Percentiles rank a stretch among this genome's conserved stretches.
phyloP scores from a whole-genome alignment of 92 coral and sea anemone genomes.

The Metridium senile region DNA sequence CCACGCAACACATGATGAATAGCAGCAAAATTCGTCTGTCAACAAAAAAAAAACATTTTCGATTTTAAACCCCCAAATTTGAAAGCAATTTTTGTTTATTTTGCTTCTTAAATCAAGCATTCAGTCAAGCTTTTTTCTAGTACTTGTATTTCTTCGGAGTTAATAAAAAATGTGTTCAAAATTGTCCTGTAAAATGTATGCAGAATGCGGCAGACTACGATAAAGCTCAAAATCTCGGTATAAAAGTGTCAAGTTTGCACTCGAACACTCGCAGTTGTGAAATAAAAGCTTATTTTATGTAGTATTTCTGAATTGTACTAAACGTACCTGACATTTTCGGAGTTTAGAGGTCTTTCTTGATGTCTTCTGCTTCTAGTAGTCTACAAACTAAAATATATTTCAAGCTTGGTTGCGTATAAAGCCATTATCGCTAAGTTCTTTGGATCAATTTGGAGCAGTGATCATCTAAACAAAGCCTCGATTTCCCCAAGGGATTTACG shows the following conservation, averaged over 20 bases:
- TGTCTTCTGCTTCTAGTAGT: background rate
- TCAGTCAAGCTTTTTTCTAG: background rate
- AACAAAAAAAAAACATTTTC: too few relatives aligned
- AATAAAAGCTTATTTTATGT: too few relatives aligned
- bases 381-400: background rate
- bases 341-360: background rate
- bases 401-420: background rate
- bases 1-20: too few relatives aligned
- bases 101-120: background rate
- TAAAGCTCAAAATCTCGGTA: background rate
- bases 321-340: background rate
- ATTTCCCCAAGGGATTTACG: background rate
- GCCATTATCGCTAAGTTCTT: slow-evolving; percentile 13
- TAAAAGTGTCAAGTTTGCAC: too few relatives aligned
- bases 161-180: background rate
- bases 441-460: background rate
- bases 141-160: background rate
- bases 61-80: too few relatives aligned
- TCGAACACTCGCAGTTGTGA: too few relatives aligned
- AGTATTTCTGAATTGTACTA: background rate
- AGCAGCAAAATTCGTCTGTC: too few relatives aligned
- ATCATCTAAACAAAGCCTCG: background rate
- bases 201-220: background rate
- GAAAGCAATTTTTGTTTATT: background rate
- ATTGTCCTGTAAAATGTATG: background rate